These are phyloP conservation scores for Indicator indicator DNA, from an alignment of 2,113 vertebrate species.

Conservation along the genomic window DNA sequence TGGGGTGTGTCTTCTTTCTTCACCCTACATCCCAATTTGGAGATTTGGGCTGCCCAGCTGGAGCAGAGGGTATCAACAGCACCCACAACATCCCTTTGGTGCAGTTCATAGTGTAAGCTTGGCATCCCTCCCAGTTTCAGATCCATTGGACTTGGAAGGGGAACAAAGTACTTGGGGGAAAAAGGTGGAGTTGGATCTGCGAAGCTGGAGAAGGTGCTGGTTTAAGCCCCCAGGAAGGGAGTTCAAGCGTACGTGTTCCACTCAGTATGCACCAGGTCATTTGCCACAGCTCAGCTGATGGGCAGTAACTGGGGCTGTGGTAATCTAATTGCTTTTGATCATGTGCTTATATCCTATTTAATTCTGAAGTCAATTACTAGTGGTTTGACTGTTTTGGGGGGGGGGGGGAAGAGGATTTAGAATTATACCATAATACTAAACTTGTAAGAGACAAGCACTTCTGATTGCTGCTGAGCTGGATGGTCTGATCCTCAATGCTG, in stretches of 20 bases:
- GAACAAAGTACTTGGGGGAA: conserved; percentile 34
- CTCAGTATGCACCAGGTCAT: background rate
- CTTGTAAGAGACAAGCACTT: background rate
- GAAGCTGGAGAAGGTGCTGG: background rate
- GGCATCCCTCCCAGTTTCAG: conserved; percentile 56
- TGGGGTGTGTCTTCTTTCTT: background rate
- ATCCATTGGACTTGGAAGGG: conserved; percentile 62
- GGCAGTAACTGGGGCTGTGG: conserved; percentile 1
- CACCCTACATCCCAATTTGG: background rate
- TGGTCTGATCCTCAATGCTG: background rate
- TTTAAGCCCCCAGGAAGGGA: conserved; percentile 21
- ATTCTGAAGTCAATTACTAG: conserved; percentile 11
- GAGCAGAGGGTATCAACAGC: background rate
- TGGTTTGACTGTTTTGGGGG: background rate
- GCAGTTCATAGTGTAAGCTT: background rate
- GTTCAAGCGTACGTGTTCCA: background rate
- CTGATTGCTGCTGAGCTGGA: background rate
- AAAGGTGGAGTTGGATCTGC: conserved; percentile 32
- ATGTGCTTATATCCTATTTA: conserved; percentile 38
- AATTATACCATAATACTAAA: background rate
- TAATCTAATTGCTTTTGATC: conserved; percentile 54
- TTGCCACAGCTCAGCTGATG: conserved; percentile 31
- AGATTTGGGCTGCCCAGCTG: background rate
- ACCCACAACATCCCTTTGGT: background rate
- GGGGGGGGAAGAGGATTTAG: background rate